Percentiles rank a stretch among this genome's conserved stretches.
Conservation (phyloP, 2,888 invertebrate genomes). For the Stratiomys singularior region DNA sequence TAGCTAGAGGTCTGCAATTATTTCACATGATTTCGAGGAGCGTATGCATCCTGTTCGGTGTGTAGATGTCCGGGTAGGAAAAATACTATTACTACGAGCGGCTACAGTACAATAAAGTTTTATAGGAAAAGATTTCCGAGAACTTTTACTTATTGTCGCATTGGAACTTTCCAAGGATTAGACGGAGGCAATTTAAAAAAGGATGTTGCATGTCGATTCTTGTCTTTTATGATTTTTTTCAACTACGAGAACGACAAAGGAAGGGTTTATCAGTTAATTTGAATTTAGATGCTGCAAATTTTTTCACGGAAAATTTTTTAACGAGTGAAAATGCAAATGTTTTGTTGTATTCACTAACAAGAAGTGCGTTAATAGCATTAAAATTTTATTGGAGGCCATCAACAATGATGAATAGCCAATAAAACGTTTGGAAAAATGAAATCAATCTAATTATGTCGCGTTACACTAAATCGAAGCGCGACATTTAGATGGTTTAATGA, state of each 20-base stretch:
- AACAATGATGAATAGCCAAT: neutral
- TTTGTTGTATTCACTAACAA: too few relatives aligned
- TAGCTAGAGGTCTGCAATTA: neutral
- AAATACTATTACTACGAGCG: neutral
- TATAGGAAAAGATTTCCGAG: conserved; percentile 12
- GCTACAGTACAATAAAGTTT: conserved; percentile 8
- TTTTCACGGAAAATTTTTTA: too few relatives aligned
- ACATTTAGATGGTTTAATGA: too few relatives aligned
- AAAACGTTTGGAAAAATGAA: neutral
- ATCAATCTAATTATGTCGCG: too few relatives aligned
- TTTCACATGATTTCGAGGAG: neutral
- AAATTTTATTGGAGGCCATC: too few relatives aligned
- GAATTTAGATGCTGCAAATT: neutral
- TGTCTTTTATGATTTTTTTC: neutral
- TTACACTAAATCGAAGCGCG: too few relatives aligned
- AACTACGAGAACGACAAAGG: neutral
- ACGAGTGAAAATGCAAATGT: too few relatives aligned
- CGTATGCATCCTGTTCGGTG: neutral
- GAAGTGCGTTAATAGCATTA: too few relatives aligned
- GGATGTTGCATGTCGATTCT: neutral
- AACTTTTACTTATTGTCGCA: neutral
- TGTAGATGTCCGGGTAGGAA: neutral
- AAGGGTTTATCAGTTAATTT: neutral
- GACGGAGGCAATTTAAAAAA: neutral
- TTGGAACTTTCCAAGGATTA: neutral